Evolutionary conservation across 64 coral and sea anemone genomes (phyloP), one percentile per base, ranked within the genome.

Genomic region (Stylophora pistillata): DNA sequence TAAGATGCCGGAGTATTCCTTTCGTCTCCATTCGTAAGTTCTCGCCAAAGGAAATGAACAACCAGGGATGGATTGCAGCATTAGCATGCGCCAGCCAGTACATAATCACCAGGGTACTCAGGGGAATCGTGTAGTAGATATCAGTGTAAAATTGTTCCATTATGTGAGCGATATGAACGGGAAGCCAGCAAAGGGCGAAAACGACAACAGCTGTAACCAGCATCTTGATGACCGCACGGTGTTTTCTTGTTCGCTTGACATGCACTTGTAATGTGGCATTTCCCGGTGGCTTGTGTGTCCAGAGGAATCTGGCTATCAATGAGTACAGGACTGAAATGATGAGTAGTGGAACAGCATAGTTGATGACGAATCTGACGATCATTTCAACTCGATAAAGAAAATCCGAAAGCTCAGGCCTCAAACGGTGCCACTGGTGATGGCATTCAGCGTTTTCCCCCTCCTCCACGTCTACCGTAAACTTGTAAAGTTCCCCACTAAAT

Each of bases 51-150:
- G 31, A 18, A 69, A 84, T 84, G 16, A 84, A 93, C 71, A 93
- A 32, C 73, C 91, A 93, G 0, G 91, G 91, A 62, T 93, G 87
- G 34, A 93, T 89, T 30, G 91, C 91, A 16, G 91, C 79, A 74
- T 93, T 89, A 18, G 91, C 91, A 47, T 93, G 91, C 9, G 86
- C 86, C 17, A 93, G 28, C 91, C 91, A 93, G 18, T 56, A 76
- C 56, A 93, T 58, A 0, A 81, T 58, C 18, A 54, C 54, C 15
- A 61, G 60, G 29, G 84, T 10, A 29, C 74, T 16, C 14, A 72
- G 10, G 1, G 91, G 91, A 33, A 93, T 82, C 70, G 56, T 81
- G 20, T 26, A n/a, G 77, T 93, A 93, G 16, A 58, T 69, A 27
- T 68, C 70, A 2, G 2, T 9, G 37, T 83, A 70, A 55, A 76